Evolutionary conservation across 2,888 invertebrate species (phyloP), one percentile per base, ranked within the genome.

Genomic region (Ctenicera cuprea): DNA sequence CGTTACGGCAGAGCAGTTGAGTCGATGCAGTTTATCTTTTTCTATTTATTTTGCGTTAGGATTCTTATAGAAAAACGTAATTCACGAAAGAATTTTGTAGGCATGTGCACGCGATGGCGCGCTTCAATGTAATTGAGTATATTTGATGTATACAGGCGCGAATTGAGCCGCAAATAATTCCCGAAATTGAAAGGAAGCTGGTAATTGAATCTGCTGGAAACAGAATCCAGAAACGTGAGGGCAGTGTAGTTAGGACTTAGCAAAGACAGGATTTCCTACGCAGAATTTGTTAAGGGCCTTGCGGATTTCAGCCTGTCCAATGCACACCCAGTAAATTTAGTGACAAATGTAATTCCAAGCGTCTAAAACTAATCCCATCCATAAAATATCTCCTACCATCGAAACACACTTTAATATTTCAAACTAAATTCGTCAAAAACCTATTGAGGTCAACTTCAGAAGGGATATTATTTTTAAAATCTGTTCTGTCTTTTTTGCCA

Each of bases 171-270:
- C 73, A 78, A 77, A 78, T 78, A 76, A 79, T 78, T 79, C 67
- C 71, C 54, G 73, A 75, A 76, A 78, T 78, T 77, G 79, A 79
- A 79, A 78, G 79, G 77, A 78, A 73, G 54, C 76, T 76, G 78
- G 76, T 79, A 79, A 79, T 79, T 79, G 79, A 79, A 78, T 78
- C 77, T 74, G 75, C 61, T 78, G 71, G 74, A 73, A 77, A 78
- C 78, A 77, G 78, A 75, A 76, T 73, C 75, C 50, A 74, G 74
- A 68, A 73, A 78, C 76, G 76, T 76, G 76, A 79, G 75, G 76
- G 73, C 69, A 76, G 74, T 76, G 57, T 64, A 76, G 74, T 77
- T 77, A 75, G 63, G 62, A 57, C 64, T 71, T 64, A 64, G 64
- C 20, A 52, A 64, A 64, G 43, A 71, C 71, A 71, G 67, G 65